Percentiles rank a stretch among this genome's conserved stretches.
phyloP scores from a whole-genome alignment of 2,797 vertebrate genomes.

The Chiloscyllium punctatum region DNA sequence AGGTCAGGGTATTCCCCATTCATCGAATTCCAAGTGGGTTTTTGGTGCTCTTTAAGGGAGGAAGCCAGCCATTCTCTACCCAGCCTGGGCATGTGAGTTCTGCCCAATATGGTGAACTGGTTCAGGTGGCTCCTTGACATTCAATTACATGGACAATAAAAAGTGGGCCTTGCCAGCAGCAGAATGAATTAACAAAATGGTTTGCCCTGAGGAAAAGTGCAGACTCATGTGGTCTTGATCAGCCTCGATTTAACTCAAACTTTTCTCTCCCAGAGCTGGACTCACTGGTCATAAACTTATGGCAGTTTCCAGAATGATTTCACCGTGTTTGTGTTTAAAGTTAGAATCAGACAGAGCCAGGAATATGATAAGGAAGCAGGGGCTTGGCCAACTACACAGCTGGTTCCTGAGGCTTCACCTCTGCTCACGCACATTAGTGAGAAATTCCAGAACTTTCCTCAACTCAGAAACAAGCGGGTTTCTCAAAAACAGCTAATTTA shows the following conservation, averaged over 20 bases:
- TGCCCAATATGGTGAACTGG: neutral
- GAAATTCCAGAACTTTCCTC: neutral
- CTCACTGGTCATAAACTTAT: neutral
- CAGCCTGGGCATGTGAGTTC: neutral
- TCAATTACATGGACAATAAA: too few relatives aligned
- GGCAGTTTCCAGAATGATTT: neutral
- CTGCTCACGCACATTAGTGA: neutral
- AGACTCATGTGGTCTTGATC: neutral
- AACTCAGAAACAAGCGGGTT: neutral
- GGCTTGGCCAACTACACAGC: neutral
- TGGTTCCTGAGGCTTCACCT: neutral
- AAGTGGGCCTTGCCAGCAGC: neutral
- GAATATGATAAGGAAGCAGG: neutral
- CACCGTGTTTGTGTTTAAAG: neutral
- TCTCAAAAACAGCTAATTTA: neutral
- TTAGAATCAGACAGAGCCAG: neutral
- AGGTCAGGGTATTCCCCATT: neutral
- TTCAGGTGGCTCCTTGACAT: neutral
- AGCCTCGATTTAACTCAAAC: neutral
- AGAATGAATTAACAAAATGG: neutral
- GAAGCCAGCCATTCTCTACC: too few relatives aligned
- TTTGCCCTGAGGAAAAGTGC: neutral
- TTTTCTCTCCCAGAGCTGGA: neutral
- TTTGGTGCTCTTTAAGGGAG: too few relatives aligned
- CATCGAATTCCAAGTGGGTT: neutral